phyloP scores from a whole-genome alignment of 2,113 vertebrate species.

The Protobothrops mucrosquamatus region DNA sequence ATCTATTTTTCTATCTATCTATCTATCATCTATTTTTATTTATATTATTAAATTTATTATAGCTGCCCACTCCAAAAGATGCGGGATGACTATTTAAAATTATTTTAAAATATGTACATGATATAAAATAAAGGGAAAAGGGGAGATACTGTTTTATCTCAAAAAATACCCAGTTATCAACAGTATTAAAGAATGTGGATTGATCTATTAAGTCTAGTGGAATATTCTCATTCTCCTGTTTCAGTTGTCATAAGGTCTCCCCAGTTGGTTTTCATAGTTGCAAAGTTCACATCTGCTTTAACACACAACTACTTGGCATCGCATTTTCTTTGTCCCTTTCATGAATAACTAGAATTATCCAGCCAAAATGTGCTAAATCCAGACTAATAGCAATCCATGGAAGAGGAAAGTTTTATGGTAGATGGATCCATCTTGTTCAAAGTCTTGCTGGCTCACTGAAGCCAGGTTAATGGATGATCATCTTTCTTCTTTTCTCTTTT shows the following conservation, averaged over 20 bases:
- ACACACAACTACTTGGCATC: not conserved
- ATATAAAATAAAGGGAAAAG: too few species aligned
- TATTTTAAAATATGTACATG: too few species aligned
- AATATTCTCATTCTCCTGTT: not conserved
- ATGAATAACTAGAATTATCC: not conserved
- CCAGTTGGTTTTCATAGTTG: not conserved
- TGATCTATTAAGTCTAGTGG: not conserved
- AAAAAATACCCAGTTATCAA: not conserved
- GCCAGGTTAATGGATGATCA: not conserved
- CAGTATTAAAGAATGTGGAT: not conserved
- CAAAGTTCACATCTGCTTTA: not conserved
- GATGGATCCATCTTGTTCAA: not conserved
- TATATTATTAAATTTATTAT: not conserved
- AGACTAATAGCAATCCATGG: not conserved
- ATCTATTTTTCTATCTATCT: not conserved
- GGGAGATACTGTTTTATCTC: not conserved
- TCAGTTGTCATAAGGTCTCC: slow-evolving; percentile 37
- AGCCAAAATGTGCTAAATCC: not conserved
- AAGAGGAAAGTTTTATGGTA: not conserved
- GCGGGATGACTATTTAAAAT: not conserved
- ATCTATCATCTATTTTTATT: not conserved
- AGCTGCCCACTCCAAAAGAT: not conserved
- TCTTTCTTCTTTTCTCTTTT: not conserved
- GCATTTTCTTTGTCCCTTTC: not conserved
- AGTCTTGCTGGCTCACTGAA: not conserved